These are phyloP conservation scores for Pachypanchax playfairii DNA, from an alignment of 2,113 vertebrate genomes.

Conservation along the genomic window DNA sequence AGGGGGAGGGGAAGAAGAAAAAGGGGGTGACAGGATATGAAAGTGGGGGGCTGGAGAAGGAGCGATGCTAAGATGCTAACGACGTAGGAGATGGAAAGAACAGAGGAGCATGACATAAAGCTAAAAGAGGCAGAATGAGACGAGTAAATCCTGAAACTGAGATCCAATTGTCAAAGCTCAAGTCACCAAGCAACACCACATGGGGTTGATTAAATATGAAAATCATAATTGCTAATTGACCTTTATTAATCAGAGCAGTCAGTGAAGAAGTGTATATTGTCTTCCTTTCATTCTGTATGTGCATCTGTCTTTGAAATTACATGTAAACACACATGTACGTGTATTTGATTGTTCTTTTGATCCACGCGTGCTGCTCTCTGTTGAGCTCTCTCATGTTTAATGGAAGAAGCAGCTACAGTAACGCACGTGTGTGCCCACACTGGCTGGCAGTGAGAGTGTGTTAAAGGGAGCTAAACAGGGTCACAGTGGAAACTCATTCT, in stretches of 20 bases:
- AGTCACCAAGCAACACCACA: conserved; percentile 72
- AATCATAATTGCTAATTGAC: conserved; percentile 85
- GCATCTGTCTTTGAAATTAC: conserved; percentile 9
- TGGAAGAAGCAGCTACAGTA: conserved; percentile 54
- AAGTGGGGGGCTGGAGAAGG: conserved; percentile 44
- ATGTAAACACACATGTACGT: conserved; percentile 14
- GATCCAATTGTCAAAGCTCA: conserved; percentile 68
- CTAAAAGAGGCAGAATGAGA: conserved; percentile 34
- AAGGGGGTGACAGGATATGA: conserved; percentile 45
- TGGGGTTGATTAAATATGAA: conserved; percentile 85
- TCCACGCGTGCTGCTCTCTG: conserved; percentile 66
- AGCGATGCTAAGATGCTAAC: conserved; percentile 59
- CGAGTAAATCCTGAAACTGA: conserved; percentile 16
- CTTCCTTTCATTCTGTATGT: conserved; percentile 32
- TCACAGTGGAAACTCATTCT: conserved; percentile 51
- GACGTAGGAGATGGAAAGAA: conserved; percentile 61
- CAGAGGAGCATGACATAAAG: conserved; percentile 63
- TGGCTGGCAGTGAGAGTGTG: conserved; percentile 49
- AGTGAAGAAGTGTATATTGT: conserved; percentile 49
- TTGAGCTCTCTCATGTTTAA: conserved; percentile 75
- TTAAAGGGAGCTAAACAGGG: conserved; percentile 56
- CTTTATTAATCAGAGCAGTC: conserved; percentile 82
- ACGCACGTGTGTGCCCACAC: conserved; percentile 15
- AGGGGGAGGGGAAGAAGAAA: conserved; percentile 6
- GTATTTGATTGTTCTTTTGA: conserved; percentile 52